Percentiles rank a stretch among this genome's conserved stretches.
Conservation (phyloP, 2,113 vertebrate genomes). For the Pygoscelis adeliae region DNA sequence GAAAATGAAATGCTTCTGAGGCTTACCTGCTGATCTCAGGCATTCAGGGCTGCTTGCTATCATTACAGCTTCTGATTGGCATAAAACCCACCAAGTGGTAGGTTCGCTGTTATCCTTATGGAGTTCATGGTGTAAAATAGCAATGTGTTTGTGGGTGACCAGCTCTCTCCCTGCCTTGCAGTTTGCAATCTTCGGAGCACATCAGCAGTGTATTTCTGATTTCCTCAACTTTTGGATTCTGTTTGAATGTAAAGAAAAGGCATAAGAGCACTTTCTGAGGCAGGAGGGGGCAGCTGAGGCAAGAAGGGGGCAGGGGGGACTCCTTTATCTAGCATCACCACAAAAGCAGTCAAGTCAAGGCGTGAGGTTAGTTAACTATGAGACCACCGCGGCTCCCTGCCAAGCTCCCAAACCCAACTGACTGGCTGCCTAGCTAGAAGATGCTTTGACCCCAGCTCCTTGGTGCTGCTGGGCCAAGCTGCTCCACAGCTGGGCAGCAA, state of each 20-base stretch:
- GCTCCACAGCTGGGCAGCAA: not conserved
- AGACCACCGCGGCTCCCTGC: not conserved
- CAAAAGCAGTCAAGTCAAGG: not conserved
- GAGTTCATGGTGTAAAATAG: not conserved
- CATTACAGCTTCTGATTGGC: not conserved
- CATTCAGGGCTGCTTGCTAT: not conserved
- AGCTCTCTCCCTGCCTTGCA: not conserved
- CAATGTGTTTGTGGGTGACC: not conserved
- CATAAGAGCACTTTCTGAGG: not conserved
- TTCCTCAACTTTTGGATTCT: not conserved
- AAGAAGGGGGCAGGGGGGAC: not conserved
- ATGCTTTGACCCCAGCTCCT: not conserved
- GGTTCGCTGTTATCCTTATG: not conserved
- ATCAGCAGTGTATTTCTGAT: not conserved
- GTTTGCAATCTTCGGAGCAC: not conserved
- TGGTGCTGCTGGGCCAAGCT: not conserved
- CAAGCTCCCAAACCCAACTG: fast-evolving
- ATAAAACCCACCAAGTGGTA: not conserved
- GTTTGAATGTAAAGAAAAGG: not conserved
- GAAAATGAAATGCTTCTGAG: not conserved
- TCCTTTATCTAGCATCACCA: not conserved
- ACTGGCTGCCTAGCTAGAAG: not conserved
- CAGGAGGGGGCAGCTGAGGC: not conserved
- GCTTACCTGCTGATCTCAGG: not conserved
- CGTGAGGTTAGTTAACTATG: not conserved